Evolutionary conservation across 2,888 invertebrate genomes (phyloP).

Genomic region (Monopis laevigella): DNA sequence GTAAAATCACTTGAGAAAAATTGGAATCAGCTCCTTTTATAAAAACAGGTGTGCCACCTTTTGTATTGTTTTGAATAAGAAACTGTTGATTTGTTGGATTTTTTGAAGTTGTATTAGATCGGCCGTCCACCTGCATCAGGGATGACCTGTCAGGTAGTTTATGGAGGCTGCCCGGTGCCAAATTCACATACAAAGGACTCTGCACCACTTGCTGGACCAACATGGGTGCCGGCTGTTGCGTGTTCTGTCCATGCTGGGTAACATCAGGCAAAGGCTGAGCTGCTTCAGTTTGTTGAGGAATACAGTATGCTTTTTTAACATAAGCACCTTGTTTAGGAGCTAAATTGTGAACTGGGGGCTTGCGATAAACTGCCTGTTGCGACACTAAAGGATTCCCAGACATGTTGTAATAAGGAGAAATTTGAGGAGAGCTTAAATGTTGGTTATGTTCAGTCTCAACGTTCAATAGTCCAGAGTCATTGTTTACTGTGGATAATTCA

Average conservation of each 20-base stretch:
- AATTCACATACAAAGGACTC: conserved; percentile 51
- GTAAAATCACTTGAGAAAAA: conserved; percentile 70
- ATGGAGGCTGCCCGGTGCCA: conserved; percentile 41
- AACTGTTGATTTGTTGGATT: conserved; percentile 35
- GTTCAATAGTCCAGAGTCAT: conserved; percentile 36
- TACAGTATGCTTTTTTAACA: conserved; percentile 37
- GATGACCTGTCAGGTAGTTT: conserved; percentile 38
- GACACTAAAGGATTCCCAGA: conserved; percentile 50
- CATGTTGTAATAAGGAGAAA: conserved; percentile 37
- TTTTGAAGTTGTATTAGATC: conserved; percentile 32
- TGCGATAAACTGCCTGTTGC: conserved; percentile 26
- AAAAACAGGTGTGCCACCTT: conserved; percentile 46
- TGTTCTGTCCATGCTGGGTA: conserved; percentile 34
- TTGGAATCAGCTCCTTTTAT: conserved; percentile 51
- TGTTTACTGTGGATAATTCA: conserved; percentile 44
- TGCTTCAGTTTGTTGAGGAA: conserved; percentile 29
- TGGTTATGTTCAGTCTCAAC: conserved; percentile 37
- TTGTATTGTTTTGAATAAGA: conserved; percentile 39
- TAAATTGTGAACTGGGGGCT: conserved; percentile 19
- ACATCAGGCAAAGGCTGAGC: conserved; percentile 38
- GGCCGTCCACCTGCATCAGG: conserved; percentile 38
- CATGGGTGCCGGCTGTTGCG: conserved; percentile 40
- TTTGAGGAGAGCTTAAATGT: conserved; percentile 36
- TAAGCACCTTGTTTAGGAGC: conserved; percentile 34
- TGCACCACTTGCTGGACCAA: conserved; percentile 52